Base-by-base conservation (phyloP, 2,888 invertebrate species). In the Itoplectis maculator region DNA sequence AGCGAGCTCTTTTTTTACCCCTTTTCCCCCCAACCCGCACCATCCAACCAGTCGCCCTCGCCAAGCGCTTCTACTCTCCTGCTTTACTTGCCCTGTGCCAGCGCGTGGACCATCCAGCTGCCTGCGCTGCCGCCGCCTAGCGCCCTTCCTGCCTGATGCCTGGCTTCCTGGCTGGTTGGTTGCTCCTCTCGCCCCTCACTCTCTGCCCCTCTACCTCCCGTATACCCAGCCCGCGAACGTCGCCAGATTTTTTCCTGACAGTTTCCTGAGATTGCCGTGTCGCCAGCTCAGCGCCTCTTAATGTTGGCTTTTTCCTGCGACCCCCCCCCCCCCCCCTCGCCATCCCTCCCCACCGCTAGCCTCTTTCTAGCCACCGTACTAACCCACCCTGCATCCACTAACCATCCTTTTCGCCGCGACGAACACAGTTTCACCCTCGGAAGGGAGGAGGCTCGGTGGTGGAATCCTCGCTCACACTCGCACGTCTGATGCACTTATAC, bases 251-350 rank as follows among this genome's bases (percentile, higher is more conserved):
- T 82, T 77, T 80, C 54, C 86, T 85, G 84, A 85, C 87, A 87
- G 88, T 88, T 76, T 87, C 86, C 89, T 87, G 89, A 90, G 90
- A 90, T 90, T 89, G 89, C 89, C 89, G 88, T 90, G 89, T 89
- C 90, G 89, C 89, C 86, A 89, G 88, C 89, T 90, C 90, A 90
- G 90, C 90, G 89, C 88, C 89, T 90, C 90, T 90, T 90, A 90
- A 90, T 89, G 90, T 89, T 89, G 80, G 83, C 87, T 90, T 88
- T 89, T 90, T 89, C 84, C 84, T 79, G 81, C 75, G 56, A 49
- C 59, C 78, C 59, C 74, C 51, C 51, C 65, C 72, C n/a, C 66
- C 47, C 80, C 47, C 42, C 51, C 72, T 47, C 45, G 35, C 78
- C 51, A 20, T 2, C 54, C 54, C 5, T 20, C 23, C 54, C 54